phyloP scores from a whole-genome alignment of 2,797 vertebrate species.

The Takifugu rubripes region DNA sequence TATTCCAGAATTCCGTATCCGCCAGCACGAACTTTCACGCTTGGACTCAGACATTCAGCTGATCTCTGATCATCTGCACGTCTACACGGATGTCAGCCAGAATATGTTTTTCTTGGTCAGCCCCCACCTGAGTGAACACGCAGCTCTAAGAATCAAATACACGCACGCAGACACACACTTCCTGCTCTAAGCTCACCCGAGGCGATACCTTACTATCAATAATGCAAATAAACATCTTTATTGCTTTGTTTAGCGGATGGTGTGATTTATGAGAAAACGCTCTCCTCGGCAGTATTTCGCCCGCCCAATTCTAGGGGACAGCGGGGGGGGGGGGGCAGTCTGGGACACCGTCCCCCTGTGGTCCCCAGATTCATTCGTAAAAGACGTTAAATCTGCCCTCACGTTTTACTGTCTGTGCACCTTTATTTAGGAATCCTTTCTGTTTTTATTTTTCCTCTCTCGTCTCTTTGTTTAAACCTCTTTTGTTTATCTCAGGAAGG shows the following conservation, averaged over 20 bases:
- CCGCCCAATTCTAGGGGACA: conserved; percentile 56
- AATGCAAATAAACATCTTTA: conserved; percentile 83
- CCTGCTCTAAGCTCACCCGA: conserved; percentile 74
- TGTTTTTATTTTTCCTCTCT: conserved; percentile 18
- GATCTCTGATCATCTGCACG: conserved; percentile 45
- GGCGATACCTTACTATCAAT: conserved; percentile 68
- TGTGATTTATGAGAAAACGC: conserved; percentile 89
- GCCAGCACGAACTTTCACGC: conserved; percentile 7
- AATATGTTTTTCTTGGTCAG: conserved; percentile 22
- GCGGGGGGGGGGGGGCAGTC: conserved; percentile 54
- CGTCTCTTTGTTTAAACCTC: conserved; percentile 21
- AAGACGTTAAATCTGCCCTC: conserved; percentile 15
- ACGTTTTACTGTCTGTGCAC: conserved; percentile 27
- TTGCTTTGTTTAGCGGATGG: conserved; percentile 78
- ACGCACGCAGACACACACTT: conserved; percentile 37
- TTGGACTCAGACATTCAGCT: conserved; percentile 16
- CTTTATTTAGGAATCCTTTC: conserved; percentile 35
- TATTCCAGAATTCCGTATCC: conserved; percentile 7
- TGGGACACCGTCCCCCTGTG: conserved; percentile 47
- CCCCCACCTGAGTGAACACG: conserved; percentile 36
- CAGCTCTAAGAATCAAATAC: conserved; percentile 44
- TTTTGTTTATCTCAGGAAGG: conserved; percentile 49
- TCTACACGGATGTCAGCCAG: no score
- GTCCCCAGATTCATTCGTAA: conserved; percentile 23
- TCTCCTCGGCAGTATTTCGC: conserved; percentile 86